A percentile compares a stretch with the other conserved stretches of the same genome.
Evolutionary conservation across 2,888 invertebrate species (phyloP).

Genomic region (Patella pellucida): DNA sequence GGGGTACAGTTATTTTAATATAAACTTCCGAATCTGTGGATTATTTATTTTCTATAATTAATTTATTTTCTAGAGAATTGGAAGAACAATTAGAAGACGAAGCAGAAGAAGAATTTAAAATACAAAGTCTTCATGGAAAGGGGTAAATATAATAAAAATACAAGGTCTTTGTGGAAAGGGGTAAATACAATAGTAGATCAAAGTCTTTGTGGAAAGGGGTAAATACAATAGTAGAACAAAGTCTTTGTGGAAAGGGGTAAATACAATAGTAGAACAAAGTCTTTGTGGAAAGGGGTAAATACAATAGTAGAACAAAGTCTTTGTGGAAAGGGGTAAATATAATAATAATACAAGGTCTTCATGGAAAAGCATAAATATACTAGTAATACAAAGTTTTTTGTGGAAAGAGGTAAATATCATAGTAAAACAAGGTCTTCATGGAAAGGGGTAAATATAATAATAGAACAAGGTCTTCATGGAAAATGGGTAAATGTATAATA

Average conservation of each 20-base stretch:
- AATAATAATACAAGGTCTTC: conserved; percentile 32
- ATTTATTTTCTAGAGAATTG: conserved; percentile 51
- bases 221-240: conserved; percentile 35
- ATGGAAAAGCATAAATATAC: conserved; percentile 47
- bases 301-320: background rate
- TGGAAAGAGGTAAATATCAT: background rate
- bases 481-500: conserved; percentile 52
- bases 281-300: background rate
- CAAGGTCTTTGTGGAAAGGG: background rate
- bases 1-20: too few relatives aligned
- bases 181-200: too few relatives aligned
- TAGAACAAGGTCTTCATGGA: conserved; percentile 37
- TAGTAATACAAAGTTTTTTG: background rate
- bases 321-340: conserved; percentile 60
- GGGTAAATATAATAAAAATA: conserved; percentile 46
- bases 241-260: conserved; percentile 59
- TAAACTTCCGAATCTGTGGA: too few relatives aligned
- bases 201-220: conserved; percentile 56
- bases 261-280: background rate
- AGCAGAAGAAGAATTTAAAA: conserved; percentile 49
- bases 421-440: conserved; percentile 29
- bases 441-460: conserved; percentile 55
- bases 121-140: conserved; percentile 49
- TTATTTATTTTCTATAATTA: too few relatives aligned
- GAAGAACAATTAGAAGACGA: conserved; percentile 55